phyloP scores from a whole-genome alignment of 2,888 invertebrate genomes.

The Apodemia hepburni region DNA sequence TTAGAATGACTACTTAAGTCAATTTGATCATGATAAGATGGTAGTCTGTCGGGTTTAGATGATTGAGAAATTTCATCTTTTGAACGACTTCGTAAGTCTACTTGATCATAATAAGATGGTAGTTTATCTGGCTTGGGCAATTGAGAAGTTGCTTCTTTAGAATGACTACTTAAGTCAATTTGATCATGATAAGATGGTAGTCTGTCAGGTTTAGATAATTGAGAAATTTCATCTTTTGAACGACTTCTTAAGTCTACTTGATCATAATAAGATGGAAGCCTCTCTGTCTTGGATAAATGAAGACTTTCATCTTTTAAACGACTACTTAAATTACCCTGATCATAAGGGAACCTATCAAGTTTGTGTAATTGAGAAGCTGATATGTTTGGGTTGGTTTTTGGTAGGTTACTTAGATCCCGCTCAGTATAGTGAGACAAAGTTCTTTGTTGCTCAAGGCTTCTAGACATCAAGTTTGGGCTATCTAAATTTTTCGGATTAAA shows the following conservation, averaged over 20 bases:
- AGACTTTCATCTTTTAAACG: neutral
- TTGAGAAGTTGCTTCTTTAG: too few species aligned
- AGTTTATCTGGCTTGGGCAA: too few species aligned
- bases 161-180: too few species aligned
- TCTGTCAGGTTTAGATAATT: neutral
- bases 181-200: neutral
- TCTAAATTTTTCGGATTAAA: neutral
- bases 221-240: neutral
- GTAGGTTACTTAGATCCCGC: neutral
- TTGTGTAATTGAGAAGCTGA: neutral
- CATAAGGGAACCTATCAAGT: neutral
- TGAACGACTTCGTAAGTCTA: too few species aligned
- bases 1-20: neutral
- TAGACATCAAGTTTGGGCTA: neutral
- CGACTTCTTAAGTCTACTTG: neutral
- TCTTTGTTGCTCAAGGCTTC: conserved; percentile 1
- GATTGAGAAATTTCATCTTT: too few species aligned
- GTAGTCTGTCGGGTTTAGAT: too few species aligned
- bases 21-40: neutral
- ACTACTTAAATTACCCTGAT: neutral
- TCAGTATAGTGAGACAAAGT: neutral
- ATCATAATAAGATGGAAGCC: neutral
- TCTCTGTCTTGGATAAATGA: neutral
- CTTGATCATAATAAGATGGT: too few species aligned
- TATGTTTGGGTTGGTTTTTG: neutral